Percentiles rank a stretch among this genome's conserved stretches.
Conservation (phyloP, 2,797 vertebrate genomes). For the Enteromius thamalakanensis region DNA sequence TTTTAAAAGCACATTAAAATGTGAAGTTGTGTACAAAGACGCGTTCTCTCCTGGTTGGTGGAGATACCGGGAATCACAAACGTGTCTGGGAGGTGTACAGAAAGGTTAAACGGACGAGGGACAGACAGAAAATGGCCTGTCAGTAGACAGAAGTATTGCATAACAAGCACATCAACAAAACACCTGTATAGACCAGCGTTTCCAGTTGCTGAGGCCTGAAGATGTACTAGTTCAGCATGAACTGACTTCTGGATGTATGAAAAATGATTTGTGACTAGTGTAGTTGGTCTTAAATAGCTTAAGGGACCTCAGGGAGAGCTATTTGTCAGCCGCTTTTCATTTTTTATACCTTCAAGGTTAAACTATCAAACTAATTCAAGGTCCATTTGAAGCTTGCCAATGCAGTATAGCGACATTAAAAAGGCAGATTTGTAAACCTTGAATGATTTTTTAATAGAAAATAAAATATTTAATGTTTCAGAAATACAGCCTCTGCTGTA, state of each 20-base stretch:
- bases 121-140: background rate
- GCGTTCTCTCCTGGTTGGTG: constrained; percentile 25
- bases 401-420: background rate
- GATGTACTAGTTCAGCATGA: constrained; percentile 17
- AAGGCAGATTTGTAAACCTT: background rate
- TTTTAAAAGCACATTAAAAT: constrained; percentile 43
- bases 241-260: constrained; percentile 1
- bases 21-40: constrained; percentile 30
- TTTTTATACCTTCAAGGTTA: background rate
- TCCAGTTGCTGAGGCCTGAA: constrained; percentile 13
- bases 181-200: background rate
- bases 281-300: constrained; percentile 5
- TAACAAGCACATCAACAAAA: constrained; percentile 39
- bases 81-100: constrained; percentile 5
- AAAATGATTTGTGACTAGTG: constrained; percentile 2
- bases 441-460: background rate
- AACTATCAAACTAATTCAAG: background rate
- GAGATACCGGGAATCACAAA: constrained; percentile 44
- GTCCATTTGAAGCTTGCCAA: background rate
- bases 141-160: constrained; percentile 23
- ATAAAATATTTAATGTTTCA: background rate
- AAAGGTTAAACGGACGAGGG: constrained; percentile 30
- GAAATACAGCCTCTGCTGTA: background rate
- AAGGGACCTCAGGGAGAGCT: background rate
- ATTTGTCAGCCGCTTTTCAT: background rate